These are phyloP conservation scores for Capromys pilorides DNA, from an alignment of 2,797 vertebrate species.

Conservation along the genomic window DNA sequence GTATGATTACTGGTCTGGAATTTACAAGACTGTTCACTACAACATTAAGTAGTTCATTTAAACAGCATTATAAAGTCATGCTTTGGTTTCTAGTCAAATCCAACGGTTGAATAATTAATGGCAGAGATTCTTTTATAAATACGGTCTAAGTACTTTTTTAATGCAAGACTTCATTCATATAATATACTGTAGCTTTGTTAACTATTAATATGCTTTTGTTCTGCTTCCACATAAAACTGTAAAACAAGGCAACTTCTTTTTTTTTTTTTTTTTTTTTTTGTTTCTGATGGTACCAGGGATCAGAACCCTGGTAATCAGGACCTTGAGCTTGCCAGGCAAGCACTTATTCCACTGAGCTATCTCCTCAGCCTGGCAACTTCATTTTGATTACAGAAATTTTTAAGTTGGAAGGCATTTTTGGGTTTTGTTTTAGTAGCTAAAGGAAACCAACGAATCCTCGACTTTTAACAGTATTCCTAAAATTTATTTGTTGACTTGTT, in stretches of 20 bases:
- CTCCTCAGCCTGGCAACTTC: not conserved
- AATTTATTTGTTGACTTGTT: constrained; percentile 6
- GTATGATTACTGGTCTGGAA: constrained; percentile 72
- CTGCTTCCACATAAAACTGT: constrained; percentile 43
- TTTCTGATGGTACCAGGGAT: too few species aligned
- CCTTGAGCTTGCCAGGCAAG: not conserved
- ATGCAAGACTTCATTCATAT: constrained; percentile 66
- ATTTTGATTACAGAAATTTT: constrained; percentile 20
- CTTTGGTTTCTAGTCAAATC: constrained; percentile 78
- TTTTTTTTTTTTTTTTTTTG: too few species aligned
- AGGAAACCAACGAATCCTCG: not conserved
- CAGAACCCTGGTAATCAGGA: too few species aligned
- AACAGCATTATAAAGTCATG: constrained; percentile 76
- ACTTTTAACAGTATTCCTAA: constrained; percentile 5
- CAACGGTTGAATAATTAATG: constrained; percentile 79
- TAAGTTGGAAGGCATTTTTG: not conserved
- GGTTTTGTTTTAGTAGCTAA: constrained; percentile 41
- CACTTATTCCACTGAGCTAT: too few species aligned
- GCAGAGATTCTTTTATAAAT: constrained; percentile 71
- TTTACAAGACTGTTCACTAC: constrained; percentile 67
- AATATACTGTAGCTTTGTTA: constrained; percentile 66
- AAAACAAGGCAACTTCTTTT: constrained; percentile 17
- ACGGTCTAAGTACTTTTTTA: constrained; percentile 69
- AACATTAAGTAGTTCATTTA: constrained; percentile 80
- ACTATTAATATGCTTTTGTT: constrained; percentile 67